Base-by-base conservation (phyloP, 2,113 vertebrate genomes). In the Chaenocephalus aceratus region DNA sequence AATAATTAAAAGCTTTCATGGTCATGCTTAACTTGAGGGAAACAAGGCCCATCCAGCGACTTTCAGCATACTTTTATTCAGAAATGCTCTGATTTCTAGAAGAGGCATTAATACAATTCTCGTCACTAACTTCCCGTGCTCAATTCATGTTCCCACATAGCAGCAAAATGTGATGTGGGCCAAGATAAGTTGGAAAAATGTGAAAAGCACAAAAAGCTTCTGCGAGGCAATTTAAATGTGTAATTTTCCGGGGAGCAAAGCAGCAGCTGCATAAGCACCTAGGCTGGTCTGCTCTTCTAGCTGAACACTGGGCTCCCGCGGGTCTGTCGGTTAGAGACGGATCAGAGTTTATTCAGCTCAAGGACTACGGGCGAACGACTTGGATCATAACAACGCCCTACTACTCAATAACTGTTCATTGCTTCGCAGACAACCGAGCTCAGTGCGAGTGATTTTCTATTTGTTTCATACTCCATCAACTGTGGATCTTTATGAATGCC, bases 1-100 rank as follows among this genome's bases (percentile, higher is more conserved):
- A 94, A 92, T 92, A 92, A 94, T 88, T 88, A 81, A 94, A 90
- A 88, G 77, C 75, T 87, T 86, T 88, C 79, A 74, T 72, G 77
- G 82, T 84, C 87, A 81, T 73, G 84, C 66, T 86, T 92, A 80
- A 91, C 86, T 89, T 84, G 84, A 86, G 65, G 68, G 44, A 88
- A 86, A 91, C 78, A 77, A 75, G 69, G 72, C 70, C 79, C 68
- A 75, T n/a, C 56, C 77, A 49, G 65, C 61, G 66, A 57, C 70
- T 81, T 77, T 69, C 57, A 74, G 46, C 60, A 48, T 62, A 63
- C 26, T 21, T 18, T 71, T 78, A 56, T 66, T 78, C 62, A 81
- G 64, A 82, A 53, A 69, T 5, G 57, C 23, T 69, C 41, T 34
- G 71, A 76, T 61, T 75, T 78, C 64, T 21, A 10, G 41, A 53